Conservation (phyloP, 2,113 vertebrate species). For the Amblyopsis rosae region DNA sequence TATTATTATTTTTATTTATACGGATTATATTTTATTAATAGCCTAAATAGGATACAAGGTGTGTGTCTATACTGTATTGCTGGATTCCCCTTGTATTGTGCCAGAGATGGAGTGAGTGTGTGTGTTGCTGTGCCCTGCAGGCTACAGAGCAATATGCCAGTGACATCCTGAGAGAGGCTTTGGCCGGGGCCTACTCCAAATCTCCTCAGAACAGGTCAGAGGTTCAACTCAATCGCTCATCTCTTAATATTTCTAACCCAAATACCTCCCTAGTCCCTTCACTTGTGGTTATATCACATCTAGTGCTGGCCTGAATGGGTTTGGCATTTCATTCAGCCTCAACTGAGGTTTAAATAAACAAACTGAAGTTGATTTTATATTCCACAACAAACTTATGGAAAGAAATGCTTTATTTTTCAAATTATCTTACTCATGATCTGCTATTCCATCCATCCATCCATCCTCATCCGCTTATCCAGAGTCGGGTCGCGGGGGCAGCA, state of each 20-base stretch:
- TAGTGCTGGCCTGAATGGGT: not conserved
- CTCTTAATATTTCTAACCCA: constrained; percentile 10
- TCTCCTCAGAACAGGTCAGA: constrained; percentile 89
- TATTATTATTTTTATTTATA: too few relatives aligned
- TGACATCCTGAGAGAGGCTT: constrained; percentile 89
- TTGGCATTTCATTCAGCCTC: not conserved
- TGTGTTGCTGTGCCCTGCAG: constrained; percentile 61
- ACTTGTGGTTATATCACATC: not conserved
- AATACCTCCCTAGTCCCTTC: constrained; percentile 26
- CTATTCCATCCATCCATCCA: too few relatives aligned
- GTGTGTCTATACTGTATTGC: not conserved
- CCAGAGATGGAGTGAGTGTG: not conserved
- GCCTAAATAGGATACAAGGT: not conserved
- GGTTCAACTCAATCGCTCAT: constrained; percentile 6
- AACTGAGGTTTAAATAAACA: not conserved
- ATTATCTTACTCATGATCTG: too few relatives aligned
- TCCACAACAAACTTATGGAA: not conserved
- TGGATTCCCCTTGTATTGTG: not conserved
- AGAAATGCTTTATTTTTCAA: too few relatives aligned
- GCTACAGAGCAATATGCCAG: constrained; percentile 93
- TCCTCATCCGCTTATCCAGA: too few relatives aligned
- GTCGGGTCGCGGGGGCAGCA: too few relatives aligned
- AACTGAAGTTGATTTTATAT: not conserved
- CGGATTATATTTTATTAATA: too few relatives aligned
- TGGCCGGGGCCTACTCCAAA: constrained; percentile 85